phyloP scores from a whole-genome alignment of 2,888 invertebrate genomes.

The Stenodera caucasica region DNA sequence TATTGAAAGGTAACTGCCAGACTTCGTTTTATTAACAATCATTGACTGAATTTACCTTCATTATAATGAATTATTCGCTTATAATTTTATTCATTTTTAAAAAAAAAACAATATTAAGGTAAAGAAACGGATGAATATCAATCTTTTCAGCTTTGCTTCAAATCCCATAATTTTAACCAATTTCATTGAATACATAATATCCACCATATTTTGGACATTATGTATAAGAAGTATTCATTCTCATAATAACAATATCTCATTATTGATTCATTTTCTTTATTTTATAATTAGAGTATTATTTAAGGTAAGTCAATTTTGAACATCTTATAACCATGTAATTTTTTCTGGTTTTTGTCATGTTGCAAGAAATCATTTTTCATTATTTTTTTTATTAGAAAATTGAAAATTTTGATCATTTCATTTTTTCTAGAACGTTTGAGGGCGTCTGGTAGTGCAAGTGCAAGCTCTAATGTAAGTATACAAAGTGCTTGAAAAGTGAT shows the following conservation, averaged over 20 bases:
- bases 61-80: too few species aligned
- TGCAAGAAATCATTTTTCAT: background rate
- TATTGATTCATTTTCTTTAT: too few species aligned
- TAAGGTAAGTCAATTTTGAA: slow-evolving; percentile 18
- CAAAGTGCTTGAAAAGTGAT: too few species aligned
- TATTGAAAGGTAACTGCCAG: slow-evolving; percentile 77
- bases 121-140: too few species aligned
- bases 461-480: slow-evolving; percentile 57
- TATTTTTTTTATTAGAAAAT: background rate
- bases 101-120: too few species aligned
- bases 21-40: slow-evolving; percentile 40
- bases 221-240: too few species aligned
- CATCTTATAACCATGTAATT: background rate
- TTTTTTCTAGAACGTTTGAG: slow-evolving; percentile 60
- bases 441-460: slow-evolving; percentile 60
- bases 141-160: too few species aligned
- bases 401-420: slow-evolving; percentile 7
- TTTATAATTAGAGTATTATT: slow-evolving; percentile 7
- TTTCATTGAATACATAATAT: background rate
- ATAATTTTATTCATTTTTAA: too few species aligned
- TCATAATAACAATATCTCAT: too few species aligned
- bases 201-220: too few species aligned
- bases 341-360: slow-evolving; percentile 7
- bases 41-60: background rate
- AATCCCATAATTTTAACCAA: background rate